A percentile compares a stretch with the other conserved stretches of the same genome.
These are phyloP conservation scores for Vireo altiloquus DNA, from an alignment of 2,113 vertebrate genomes.

Conservation along the genomic window DNA sequence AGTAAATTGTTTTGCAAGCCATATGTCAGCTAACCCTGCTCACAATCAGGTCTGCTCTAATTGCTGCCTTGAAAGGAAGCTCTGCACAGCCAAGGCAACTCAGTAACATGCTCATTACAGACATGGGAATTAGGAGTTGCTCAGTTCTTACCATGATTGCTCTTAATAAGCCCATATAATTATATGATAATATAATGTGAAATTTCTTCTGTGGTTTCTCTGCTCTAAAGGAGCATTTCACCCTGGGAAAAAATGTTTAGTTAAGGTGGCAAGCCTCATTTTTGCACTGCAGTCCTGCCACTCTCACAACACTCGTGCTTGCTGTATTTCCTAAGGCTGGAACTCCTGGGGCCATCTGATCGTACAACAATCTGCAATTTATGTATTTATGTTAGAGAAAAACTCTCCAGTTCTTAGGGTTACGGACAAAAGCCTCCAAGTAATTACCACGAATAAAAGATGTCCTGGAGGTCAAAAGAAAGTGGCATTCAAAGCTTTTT, in stretches of 20 bases:
- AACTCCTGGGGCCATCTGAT: background rate
- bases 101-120: background rate
- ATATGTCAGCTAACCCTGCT: background rate
- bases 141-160: background rate
- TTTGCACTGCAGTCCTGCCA: background rate
- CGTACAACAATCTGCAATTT: background rate
- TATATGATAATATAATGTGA: background rate
- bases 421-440: background rate
- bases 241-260: background rate
- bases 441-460: background rate
- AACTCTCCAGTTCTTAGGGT: background rate
- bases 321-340: background rate
- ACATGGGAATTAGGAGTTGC: background rate
- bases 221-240: background rate
- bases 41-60: background rate
- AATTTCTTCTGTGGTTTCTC: background rate
- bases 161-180: background rate
- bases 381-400: background rate
- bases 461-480: background rate
- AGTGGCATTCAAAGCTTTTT: background rate
- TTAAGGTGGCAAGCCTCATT: background rate
- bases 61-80: background rate
- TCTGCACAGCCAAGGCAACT: background rate
- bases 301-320: background rate
- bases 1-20: background rate